Conservation (phyloP, 2,113 vertebrate species). For the Machaerirhynchus nigripectus region DNA sequence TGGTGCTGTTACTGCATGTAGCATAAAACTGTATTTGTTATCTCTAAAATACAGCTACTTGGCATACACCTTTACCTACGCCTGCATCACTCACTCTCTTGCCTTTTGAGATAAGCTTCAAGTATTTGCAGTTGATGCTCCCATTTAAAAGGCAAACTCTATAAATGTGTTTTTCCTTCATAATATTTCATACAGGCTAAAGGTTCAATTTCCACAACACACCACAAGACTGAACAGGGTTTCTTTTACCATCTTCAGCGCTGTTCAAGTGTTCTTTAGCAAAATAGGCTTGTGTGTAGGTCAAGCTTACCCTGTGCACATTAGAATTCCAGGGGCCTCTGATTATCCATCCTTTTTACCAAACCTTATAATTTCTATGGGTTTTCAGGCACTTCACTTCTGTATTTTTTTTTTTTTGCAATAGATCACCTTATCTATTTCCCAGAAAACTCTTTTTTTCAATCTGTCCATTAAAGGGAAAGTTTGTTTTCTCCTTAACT, state of each 20-base stretch:
- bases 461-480: neutral
- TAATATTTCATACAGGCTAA: neutral
- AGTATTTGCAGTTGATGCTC: neutral
- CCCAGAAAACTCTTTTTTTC: neutral
- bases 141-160: neutral
- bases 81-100: neutral
- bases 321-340: neutral
- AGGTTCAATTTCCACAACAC: slow-evolving; percentile 29
- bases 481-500: slow-evolving; percentile 33
- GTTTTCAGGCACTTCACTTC: neutral
- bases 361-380: neutral
- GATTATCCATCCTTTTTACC: neutral
- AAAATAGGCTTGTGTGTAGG: neutral
- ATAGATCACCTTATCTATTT: neutral
- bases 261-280: neutral
- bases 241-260: neutral
- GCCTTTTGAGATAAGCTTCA: neutral
- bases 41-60: neutral
- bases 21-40: neutral
- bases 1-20: neutral
- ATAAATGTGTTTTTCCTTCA: neutral
- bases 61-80: neutral
- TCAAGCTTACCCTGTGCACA: neutral
- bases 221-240: neutral
- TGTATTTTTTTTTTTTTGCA: neutral